Evolutionary conservation across 1,140 invertebrate genomes (phyloP), one percentile per base, ranked within the genome.

Genomic region (Aphelenchoides fujianensis): DNA sequence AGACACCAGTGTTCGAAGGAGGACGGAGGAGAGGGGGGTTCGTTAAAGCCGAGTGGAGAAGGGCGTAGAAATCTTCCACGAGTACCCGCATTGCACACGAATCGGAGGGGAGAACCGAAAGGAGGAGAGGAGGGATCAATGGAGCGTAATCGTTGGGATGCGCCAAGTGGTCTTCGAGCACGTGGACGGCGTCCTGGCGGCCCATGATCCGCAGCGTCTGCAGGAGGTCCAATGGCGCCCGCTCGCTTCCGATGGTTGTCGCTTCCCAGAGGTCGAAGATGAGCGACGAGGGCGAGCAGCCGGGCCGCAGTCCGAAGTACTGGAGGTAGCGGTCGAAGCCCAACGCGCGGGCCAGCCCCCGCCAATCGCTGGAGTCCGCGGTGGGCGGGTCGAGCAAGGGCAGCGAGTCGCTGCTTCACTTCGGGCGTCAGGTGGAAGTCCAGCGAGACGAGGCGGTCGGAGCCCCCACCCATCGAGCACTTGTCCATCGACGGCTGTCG

Each of bases 211-310:
- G 80, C 30, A 82, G 64, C 16, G 74, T 81, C 63, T 82, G 80
- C 31, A 82, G 68, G n/a, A 82, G 71, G 63, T 82, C 79, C 2
- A 82, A 74, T 1, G 80, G 57, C 37, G 80, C 80, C 36, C 81
- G 69, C 19, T 75, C 77, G 3, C 76, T 77, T 31, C 77, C 80
- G 31, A 36, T 53, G 3, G 55, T 57, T 16, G 55, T 69, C 9
- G 80, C 74, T 69, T 82, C 80, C 82, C 82, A 82, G 2, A 82
- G 70, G 64, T 82, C 80, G 3, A 82, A 69, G 32, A 84, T 64
- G 12, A 80, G 66, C 9, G 74, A 68, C 12, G 80, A 75, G 35
- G 79, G 80, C 31, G 80, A 80, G 34, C 80, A 76, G 3, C 78
- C 77, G 19, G 78, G 72, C 28, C 70, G 75, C 16, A 79, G 74